Conservation (phyloP, 1,140 invertebrate genomes). For the Philotrypesis tridentata region DNA sequence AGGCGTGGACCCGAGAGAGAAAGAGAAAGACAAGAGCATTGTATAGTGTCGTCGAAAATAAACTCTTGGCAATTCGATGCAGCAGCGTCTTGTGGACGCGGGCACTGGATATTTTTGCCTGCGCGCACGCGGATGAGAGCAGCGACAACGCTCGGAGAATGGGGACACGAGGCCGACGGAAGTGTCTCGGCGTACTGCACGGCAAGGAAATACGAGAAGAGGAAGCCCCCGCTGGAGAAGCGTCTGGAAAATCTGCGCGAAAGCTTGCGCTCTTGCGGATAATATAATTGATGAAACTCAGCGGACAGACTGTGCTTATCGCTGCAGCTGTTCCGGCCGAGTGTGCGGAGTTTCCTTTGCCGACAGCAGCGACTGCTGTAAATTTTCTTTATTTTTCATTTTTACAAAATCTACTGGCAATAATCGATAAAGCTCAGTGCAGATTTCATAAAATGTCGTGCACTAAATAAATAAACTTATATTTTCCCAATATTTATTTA, state of each 20-base stretch:
- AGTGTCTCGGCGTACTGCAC: slow-evolving; percentile 21
- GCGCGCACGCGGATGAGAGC: not conserved
- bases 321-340: not conserved
- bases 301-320: not conserved
- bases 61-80: slow-evolving; percentile 45
- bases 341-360: not conserved
- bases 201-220: slow-evolving; percentile 49
- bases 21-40: not conserved
- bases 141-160: slow-evolving; percentile 26
- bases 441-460: too few species aligned
- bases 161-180: slow-evolving; percentile 43
- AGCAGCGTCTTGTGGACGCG: not conserved
- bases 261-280: not conserved
- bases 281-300: not conserved
- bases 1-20: not conserved
- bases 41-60: slow-evolving; percentile 39
- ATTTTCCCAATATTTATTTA: too few species aligned
- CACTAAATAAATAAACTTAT: too few species aligned
- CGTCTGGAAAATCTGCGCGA: slow-evolving; percentile 29
- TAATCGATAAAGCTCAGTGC: too few species aligned
- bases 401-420: too few species aligned
- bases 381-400: too few species aligned
- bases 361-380: not conserved
- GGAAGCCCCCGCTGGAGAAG: slow-evolving; percentile 17
- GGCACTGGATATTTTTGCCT: slow-evolving; percentile 44